Conservation (phyloP, 2,888 invertebrate species). For the Heteropelma amictum region DNA sequence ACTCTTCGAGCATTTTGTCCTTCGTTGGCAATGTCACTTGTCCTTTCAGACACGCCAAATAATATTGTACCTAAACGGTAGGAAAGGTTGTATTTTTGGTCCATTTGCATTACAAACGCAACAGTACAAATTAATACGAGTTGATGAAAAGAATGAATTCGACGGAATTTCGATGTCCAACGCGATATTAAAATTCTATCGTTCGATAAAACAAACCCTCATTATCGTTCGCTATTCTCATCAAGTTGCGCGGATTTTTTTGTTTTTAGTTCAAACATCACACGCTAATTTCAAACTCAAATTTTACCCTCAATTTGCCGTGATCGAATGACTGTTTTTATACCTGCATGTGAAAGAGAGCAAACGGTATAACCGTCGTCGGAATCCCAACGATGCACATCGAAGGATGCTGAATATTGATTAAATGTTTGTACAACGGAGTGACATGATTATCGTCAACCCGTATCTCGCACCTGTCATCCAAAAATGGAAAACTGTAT, state of each 20-base stretch:
- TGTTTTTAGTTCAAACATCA: too few species aligned
- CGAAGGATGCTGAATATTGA: conserved; percentile 87
- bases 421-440: conserved; percentile 87
- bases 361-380: conserved; percentile 83
- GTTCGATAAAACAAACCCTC: too few species aligned
- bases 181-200: too few species aligned
- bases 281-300: too few species aligned
- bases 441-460: conserved; percentile 83
- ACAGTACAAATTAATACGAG: background rate
- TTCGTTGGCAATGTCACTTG: conserved; percentile 81
- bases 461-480: conserved; percentile 81
- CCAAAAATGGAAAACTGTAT: conserved; percentile 85
- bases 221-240: too few species aligned
- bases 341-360: conserved; percentile 87
- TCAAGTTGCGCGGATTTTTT: too few species aligned
- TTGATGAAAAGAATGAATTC: too few species aligned
- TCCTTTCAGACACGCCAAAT: conserved; percentile 81
- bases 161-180: too few species aligned
- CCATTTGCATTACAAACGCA: background rate
- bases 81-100: background rate
- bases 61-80: conserved; percentile 81
- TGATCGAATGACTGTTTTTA: background rate
- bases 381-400: conserved; percentile 88
- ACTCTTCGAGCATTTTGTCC: conserved; percentile 82
- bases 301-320: background rate